Percentiles rank a stretch among this genome's conserved stretches.
phyloP scores from a whole-genome alignment of 1,140 invertebrate genomes.

The Temnothorax curvispinosus region DNA sequence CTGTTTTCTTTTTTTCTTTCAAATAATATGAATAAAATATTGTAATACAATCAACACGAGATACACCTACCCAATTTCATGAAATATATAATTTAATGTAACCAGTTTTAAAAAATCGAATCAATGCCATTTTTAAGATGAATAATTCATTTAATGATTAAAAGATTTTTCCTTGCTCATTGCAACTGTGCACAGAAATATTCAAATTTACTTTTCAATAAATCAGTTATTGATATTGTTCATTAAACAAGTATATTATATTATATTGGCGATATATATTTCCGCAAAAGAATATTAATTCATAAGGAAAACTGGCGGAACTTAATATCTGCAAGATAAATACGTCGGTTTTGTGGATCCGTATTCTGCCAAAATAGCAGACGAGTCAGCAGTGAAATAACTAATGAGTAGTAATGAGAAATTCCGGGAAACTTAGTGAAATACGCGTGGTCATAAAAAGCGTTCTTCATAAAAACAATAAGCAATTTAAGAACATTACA shows the following conservation, averaged over 20 bases:
- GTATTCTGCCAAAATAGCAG: not conserved
- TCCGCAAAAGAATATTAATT: not conserved
- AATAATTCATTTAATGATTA: not conserved
- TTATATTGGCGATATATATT: slow-evolving; percentile 2
- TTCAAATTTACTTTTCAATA: slow-evolving; percentile 20
- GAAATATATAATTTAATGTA: not conserved
- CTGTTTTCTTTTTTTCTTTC: not conserved
- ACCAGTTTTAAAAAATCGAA: not conserved
- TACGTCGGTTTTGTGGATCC: not conserved
- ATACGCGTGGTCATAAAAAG: not conserved
- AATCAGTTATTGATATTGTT: not conserved
- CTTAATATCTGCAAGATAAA: not conserved
- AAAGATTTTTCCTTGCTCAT: not conserved
- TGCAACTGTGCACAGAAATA: not conserved
- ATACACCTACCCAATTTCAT: not conserved
- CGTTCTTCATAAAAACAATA: not conserved
- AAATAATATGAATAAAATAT: slow-evolving; percentile 6
- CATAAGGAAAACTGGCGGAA: not conserved
- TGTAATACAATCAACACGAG: not conserved
- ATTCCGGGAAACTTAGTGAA: not conserved
- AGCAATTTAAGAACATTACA: not conserved
- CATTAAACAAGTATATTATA: not conserved
- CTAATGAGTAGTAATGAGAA: not conserved
- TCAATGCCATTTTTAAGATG: not conserved
- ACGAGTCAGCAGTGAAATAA: not conserved